Evolutionary conservation across 2,113 vertebrate genomes (phyloP), one percentile per base, ranked within the genome.

Genomic region (Apeltes quadracus): DNA sequence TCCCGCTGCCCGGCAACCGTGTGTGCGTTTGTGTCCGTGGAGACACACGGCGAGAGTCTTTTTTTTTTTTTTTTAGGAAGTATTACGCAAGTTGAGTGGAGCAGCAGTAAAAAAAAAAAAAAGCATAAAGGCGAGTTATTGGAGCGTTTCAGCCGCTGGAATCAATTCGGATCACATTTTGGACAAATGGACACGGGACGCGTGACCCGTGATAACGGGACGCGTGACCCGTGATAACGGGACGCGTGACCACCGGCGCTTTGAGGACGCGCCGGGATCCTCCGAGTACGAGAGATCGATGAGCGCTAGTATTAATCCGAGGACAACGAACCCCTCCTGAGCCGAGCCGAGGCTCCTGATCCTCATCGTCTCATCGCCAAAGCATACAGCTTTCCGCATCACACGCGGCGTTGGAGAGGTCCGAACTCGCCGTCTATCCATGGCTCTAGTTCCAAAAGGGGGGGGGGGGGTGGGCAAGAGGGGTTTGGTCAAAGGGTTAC

Each of bases 391-490:
- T 54, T 54, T 3, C 27, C 4, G 8, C 18, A 27, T 62, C 51
- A 70, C 61, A 54, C 18, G 34, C 36, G n/a, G 29, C 44, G 13
- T 70, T 12, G 63, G 2, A 72, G 58, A 55, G 38, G 61, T 71
- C 55, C 76, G 46, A 64, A 72, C 61, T 3, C 34, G 67, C 73
- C 34, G 83, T 85, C 57, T 61, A 61, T 82, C 81, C 39, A 76
- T 82, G 86, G 86, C 89, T 87, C 87, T 68, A 73, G 54, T 61
- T 87, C 50, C 70, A 25, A 44, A 62, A 67, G 32, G 32, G 32
- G 29, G 5, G 29, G 29, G 29, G 29, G 29, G 29, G 29, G 29
- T 2, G 29, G 29, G 29, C 51, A n/a, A 5, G 29, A 5, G 75
- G 69, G 25, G 56, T 13, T 1, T 41, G 72, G 67, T 27, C 50